phyloP scores from a whole-genome alignment of 2,797 vertebrate species.

The Melanotaenia parkinsoni region DNA sequence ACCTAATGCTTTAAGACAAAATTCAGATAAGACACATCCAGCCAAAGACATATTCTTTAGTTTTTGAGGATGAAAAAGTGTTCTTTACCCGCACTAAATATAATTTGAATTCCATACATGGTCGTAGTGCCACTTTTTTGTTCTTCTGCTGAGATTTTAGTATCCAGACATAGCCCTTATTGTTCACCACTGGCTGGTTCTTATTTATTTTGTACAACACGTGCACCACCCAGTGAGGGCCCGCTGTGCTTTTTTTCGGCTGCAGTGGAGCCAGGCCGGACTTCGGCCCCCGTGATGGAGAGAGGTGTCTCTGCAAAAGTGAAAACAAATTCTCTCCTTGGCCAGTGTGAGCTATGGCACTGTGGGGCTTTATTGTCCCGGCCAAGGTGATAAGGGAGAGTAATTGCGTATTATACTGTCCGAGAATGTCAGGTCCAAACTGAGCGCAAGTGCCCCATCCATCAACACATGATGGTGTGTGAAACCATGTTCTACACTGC shows the following conservation, averaged over 20 bases:
- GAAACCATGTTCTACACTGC: conserved; percentile 53
- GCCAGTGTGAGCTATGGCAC: conserved; percentile 98
- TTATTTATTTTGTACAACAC: conserved; percentile 51
- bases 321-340: conserved; percentile 98
- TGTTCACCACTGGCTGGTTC: conserved; percentile 43
- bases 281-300: conserved; percentile 90
- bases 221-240: conserved; percentile 49
- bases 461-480: conserved; percentile 88
- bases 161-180: conserved; percentile 24
- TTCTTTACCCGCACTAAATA: not conserved
- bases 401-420: conserved; percentile 99
- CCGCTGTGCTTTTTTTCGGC: conserved; percentile 43
- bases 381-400: conserved; percentile 99
- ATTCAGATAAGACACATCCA: not conserved
- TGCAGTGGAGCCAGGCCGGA: conserved; percentile 59
- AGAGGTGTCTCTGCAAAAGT: conserved; percentile 95
- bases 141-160: conserved; percentile 16
- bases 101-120: not conserved
- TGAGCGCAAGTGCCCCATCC: conserved; percentile 96
- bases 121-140: not conserved
- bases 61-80: not conserved
- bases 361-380: conserved; percentile 98
- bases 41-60: not conserved
- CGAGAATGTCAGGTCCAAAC: conserved; percentile 99
- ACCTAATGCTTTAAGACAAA: not conserved